Base-by-base conservation (phyloP, 2,888 invertebrate genomes). In the Caenorhabditis sinica region DNA sequence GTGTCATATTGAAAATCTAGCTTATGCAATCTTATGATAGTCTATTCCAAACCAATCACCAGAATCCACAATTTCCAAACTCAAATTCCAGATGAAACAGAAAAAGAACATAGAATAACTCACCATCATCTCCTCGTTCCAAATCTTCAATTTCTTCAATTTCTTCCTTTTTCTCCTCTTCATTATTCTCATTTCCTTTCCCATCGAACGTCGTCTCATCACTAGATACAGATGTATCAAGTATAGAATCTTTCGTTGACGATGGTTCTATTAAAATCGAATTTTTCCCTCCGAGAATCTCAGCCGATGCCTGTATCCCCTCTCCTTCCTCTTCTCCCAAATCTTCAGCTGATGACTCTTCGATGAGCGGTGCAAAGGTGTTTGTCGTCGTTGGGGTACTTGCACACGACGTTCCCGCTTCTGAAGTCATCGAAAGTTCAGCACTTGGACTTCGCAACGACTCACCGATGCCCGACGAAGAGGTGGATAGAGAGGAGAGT, bases 381-480 rank as follows among this genome's bases (percentile, higher is more conserved):
- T 71, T 82, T n/a, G 65, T 23, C 20, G 58, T 75, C 9, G 66
- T 61, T n/a, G 73, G 71, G 17, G 76, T 71, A 51, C 77, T 72
- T 8, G 83, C 82, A 49, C 75, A 82, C 60, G 82, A 71, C 28
- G 61, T 75, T 25, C 75, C 71, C n/a, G 71, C 82, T 69, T 75
- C 82, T 69, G 74, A 74, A 81, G 58, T 72, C 73, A 80, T 66
- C 33, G 53, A 65, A 36, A 40, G 40, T 40, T 63, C 51, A 25
- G 72, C 61, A 63, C 51, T 61, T n/a, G 49, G 49, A 43, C 77
- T 65, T 43, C 49, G 36, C 45, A 45, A 28, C 28, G 51, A 65
- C 73, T 83, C 56, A 79, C 83, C 83, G 45, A 72, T 72, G 28
- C 75, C 75, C 8, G 82, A 83, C 30, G 72, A 72, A 17, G 77